phyloP scores from a whole-genome alignment of 2,888 invertebrate genomes.

The Tenthredo amoena region DNA sequence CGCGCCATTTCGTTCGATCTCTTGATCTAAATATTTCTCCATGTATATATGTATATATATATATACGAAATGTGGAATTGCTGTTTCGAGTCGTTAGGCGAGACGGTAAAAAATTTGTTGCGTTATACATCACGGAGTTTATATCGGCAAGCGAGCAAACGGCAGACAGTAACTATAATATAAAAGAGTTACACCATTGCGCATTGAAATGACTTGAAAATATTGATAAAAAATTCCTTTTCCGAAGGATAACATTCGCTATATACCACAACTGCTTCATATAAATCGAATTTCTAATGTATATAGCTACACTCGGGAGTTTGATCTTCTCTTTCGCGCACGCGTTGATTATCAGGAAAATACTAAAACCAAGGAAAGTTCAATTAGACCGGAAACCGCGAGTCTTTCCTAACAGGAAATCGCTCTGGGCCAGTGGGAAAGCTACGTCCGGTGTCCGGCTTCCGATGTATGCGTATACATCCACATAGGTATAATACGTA shows the following conservation, averaged over 20 bases:
- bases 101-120: conserved; percentile 32
- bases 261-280: neutral
- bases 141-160: neutral
- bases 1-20: conserved; percentile 11
- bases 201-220: neutral
- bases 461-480: neutral
- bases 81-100: conserved; percentile 36
- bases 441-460: neutral
- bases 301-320: neutral
- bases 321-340: neutral
- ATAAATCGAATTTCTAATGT: neutral
- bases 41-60: neutral
- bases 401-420: neutral
- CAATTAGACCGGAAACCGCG: conserved; percentile 21
- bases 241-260: neutral
- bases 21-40: neutral
- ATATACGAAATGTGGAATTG: conserved; percentile 16
- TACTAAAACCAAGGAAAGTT: neutral
- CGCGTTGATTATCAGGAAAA: neutral
- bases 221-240: neutral
- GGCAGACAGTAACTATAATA: conserved; percentile 1
- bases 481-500: neutral
- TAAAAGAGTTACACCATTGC: conserved; percentile 16
- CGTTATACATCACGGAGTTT: conserved; percentile 5
- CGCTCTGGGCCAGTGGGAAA: neutral